Base-by-base conservation (phyloP, 1,140 invertebrate species). In the Dinoponera quadriceps region DNA sequence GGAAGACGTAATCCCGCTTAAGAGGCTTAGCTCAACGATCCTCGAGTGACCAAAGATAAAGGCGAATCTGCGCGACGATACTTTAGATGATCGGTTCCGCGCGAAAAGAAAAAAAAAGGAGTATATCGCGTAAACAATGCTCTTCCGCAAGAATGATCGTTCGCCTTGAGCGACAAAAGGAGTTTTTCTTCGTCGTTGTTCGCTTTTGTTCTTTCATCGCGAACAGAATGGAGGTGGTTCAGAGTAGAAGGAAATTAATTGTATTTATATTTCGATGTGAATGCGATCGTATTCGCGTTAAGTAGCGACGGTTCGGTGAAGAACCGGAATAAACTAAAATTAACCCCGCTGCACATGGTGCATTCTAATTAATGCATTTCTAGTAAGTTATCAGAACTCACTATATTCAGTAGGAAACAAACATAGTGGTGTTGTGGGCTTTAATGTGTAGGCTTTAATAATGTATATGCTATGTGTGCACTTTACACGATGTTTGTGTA, bases 11-110 rank as follows among this genome's bases (percentile, higher is more conserved):
- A 90, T 90, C 86, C 71, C 69, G 68, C 81, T 86, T 87, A 90
- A 91, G 90, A 90, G 66, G 88, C 84, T 90, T 91, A 90, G 85
- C 88, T 77, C 75, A 49, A 73, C 83, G 81, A 86, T 88, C 60
- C 88, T 88, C 84, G 86, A 88, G 74, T 86, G 84, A 86, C 87
- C 88, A 65, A 72, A 88, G 88, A 89, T 86, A 86, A 89, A 44
- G 18, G 27, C 16, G 60, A 71, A 82, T 44, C 60, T 82, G 44
- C 48, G 14, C 62, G 22, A 11, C 22, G 65, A 44, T 48, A n/a
- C 33, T 80, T 80, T 25, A n/a, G 51, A 80, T 29, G 25, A 80
- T 80, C 14, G 20, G 22, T 22, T 29, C 20, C 14, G 54, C 5
- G 20, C 4, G 20, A 20, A 20, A 22, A 2, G 14, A 14, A 29